phyloP scores from a whole-genome alignment of 2,113 vertebrate species.

The Cinclus cinclus region DNA sequence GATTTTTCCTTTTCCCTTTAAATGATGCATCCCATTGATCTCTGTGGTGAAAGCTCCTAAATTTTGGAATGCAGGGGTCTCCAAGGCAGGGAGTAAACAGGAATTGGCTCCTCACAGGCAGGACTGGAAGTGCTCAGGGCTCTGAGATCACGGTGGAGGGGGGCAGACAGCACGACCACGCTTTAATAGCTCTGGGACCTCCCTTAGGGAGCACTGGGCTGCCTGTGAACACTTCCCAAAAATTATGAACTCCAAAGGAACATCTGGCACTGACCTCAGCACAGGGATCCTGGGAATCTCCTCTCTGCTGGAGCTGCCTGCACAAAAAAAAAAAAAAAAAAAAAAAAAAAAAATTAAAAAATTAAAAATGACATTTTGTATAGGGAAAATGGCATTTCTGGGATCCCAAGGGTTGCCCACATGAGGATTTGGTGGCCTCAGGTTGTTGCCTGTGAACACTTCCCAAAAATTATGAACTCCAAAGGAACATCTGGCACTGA shows the following conservation, averaged over 20 bases:
- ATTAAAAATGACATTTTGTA: too few relatives aligned
- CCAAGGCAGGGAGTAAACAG: neutral
- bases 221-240: neutral
- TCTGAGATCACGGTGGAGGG: conserved; percentile 42
- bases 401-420: too few relatives aligned
- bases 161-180: conserved; percentile 25
- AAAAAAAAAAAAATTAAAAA: too few relatives aligned
- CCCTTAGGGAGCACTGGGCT: neutral
- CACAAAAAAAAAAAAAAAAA: too few relatives aligned
- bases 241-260: neutral
- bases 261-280: neutral
- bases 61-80: neutral
- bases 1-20: neutral
- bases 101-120: conserved; percentile 2
- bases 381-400: too few relatives aligned
- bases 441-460: neutral
- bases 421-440: too few relatives aligned
- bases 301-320: neutral
- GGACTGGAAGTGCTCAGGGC: conserved; percentile 50
- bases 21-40: neutral
- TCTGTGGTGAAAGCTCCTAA: neutral
- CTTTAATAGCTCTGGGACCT: neutral
- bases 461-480: neutral
- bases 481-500: neutral
- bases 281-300: neutral